Conservation (phyloP, 2,797 vertebrate species). For the Spinus olivaceus region DNA sequence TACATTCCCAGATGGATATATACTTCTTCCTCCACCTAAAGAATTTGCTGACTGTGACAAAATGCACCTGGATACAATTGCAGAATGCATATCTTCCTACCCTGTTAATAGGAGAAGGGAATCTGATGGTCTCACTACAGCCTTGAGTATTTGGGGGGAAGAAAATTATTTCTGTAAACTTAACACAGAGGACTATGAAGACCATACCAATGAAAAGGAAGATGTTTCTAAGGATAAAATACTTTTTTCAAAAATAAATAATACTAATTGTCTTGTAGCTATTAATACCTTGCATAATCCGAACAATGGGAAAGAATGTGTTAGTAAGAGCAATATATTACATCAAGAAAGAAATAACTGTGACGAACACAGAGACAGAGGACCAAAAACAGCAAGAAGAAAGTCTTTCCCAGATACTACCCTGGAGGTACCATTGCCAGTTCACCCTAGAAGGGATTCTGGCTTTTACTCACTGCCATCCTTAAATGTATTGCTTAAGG, state of each 20-base stretch:
- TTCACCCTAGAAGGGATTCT: constrained; percentile 60
- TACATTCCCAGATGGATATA: constrained; percentile 32
- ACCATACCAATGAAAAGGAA: background rate
- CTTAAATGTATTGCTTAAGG: constrained; percentile 60
- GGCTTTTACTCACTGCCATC: constrained; percentile 72
- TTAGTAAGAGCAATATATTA: constrained; percentile 56
- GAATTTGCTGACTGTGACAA: constrained; percentile 72
- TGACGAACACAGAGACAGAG: constrained; percentile 55
- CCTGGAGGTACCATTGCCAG: background rate
- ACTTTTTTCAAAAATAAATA: constrained; percentile 26
- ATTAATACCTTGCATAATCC: constrained; percentile 65
- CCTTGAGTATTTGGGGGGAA: background rate
- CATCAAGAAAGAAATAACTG: constrained; percentile 72
- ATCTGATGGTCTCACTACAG: background rate
- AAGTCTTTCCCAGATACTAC: constrained; percentile 77
- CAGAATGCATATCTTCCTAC: constrained; percentile 59
- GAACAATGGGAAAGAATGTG: constrained; percentile 64
- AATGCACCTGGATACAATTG: constrained; percentile 55
- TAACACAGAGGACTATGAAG: constrained; percentile 29
- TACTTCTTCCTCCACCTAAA: constrained; percentile 68
- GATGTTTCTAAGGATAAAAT: constrained; percentile 47
- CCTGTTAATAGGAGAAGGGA: constrained; percentile 27
- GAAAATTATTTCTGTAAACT: constrained; percentile 32
- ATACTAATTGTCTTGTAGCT: constrained; percentile 36
- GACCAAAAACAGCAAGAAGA: constrained; percentile 68